phyloP scores from a whole-genome alignment of 2,888 invertebrate species.

The Micropterix aruncella region DNA sequence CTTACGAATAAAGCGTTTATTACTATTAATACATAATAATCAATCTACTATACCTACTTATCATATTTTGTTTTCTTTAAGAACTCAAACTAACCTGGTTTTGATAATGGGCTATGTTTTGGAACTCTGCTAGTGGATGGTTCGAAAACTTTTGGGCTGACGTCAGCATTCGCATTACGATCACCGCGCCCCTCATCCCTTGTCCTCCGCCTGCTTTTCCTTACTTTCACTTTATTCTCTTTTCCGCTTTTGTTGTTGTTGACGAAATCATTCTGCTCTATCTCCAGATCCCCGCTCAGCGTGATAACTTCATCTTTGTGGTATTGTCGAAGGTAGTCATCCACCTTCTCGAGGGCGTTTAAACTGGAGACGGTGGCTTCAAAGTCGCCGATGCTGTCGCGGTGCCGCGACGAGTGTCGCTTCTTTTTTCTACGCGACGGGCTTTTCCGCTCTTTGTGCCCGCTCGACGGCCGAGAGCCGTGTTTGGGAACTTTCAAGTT shows the following conservation, averaged over 20 bases:
- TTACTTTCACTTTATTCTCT: constrained; percentile 28
- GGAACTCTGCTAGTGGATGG: constrained; percentile 22
- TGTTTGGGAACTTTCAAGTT: constrained; percentile 25
- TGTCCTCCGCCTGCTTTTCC: constrained; percentile 30
- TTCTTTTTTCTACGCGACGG: constrained; percentile 36
- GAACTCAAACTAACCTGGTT: constrained; percentile 20
- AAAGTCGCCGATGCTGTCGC: constrained; percentile 31
- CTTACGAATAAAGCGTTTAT: background rate
- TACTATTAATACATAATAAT: background rate
- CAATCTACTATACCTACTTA: background rate
- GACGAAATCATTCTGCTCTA: constrained; percentile 31
- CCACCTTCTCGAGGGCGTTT: constrained; percentile 36
- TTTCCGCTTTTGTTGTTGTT: constrained; percentile 30
- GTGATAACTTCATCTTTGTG: constrained; percentile 36
- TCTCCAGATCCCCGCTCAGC: constrained; percentile 34
- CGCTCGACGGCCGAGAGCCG: constrained; percentile 31
- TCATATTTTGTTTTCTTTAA: background rate
- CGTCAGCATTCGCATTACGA: constrained; percentile 22
- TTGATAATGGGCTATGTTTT: constrained; percentile 19
- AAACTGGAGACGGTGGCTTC: constrained; percentile 36
- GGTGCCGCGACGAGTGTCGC: constrained; percentile 30
- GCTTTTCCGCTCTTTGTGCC: constrained; percentile 34
- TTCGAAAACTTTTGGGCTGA: constrained; percentile 34
- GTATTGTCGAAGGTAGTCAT: constrained; percentile 36
- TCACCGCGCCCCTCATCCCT: constrained; percentile 28